Base-by-base conservation (phyloP, 1,140 invertebrate genomes). In the Pissodes strobi region DNA sequence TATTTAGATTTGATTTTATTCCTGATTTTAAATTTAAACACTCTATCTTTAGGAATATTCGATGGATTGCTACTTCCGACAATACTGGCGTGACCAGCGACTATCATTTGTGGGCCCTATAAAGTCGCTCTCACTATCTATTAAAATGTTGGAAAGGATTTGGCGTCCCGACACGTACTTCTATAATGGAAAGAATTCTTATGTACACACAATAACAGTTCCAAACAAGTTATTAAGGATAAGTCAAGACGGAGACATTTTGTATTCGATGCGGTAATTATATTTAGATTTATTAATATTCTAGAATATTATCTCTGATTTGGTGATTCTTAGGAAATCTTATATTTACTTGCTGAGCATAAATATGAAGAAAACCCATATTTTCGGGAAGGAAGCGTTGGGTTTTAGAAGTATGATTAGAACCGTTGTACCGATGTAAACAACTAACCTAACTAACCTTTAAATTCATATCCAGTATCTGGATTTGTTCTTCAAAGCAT, bases 131-230 rank as follows among this genome's bases (percentile, higher is more conserved):
- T 92, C 91, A 23, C 81, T 95, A 1, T 93, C 90, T 52, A 94
- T 95, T 60, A 92, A 93, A 76, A 94, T 94, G 91, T 78, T 96
- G 39, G 92, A 94, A 72, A 85, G 91, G 65, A 96, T 98, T 67
- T 98, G 96, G 95, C 85, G 93, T 67, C 95, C 95, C 0, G 95
- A 97, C 76, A 97, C 95, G 0, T 97, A 94, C 75, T 95, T 97
- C 80, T 95, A 88, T 77, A 93, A 93, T 72, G 91, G 91, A n/a
- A 93, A 94, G 74, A 88, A 94, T 52, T 95, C 92, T 8, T 94
- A 96, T 69, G 89, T 96, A 19, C 96, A 98, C 78, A 96, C 93
- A 1, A 95, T 98, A 53, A 98, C 96, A 0, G 91, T 92, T 2
- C 95, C 95, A 0, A 98, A 98, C 78, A 95, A 96, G 77, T 83